Evolutionary conservation across 2,797 vertebrate species (phyloP).

Genomic region (Silurus aristotelis): DNA sequence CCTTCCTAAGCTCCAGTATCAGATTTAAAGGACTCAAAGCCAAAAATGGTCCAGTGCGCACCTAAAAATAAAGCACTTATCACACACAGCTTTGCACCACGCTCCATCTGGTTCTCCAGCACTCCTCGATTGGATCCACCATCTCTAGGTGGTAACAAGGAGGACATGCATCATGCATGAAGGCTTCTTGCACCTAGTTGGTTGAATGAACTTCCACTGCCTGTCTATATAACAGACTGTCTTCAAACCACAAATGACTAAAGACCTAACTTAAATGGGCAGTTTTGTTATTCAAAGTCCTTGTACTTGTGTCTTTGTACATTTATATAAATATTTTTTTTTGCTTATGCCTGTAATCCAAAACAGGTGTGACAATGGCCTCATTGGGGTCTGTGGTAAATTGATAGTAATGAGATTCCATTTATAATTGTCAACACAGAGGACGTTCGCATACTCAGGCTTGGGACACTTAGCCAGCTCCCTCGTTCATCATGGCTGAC

Average conservation of each 20-base stretch:
- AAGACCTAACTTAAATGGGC: neutral
- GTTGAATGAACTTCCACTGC: neutral
- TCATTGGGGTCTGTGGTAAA: constrained; percentile 38
- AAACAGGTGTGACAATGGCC: constrained; percentile 25
- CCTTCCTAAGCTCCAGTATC: neutral
- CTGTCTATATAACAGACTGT: neutral
- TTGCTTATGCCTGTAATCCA: neutral
- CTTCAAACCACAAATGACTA: neutral
- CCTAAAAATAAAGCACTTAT: neutral
- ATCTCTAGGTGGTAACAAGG: neutral
- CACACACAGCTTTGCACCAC: neutral
- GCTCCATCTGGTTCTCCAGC: neutral
- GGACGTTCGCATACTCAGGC: constrained; percentile 20
- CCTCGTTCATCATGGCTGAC: constrained; percentile 22
- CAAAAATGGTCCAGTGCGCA: neutral
- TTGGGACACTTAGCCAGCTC: constrained; percentile 7
- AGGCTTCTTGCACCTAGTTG: neutral
- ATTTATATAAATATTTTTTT: neutral
- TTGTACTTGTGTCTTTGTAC: neutral
- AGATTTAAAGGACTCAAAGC: neutral
- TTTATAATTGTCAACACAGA: constrained; percentile 48
- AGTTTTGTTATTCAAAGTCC: neutral
- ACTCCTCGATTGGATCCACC: neutral
- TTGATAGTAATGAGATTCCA: constrained; percentile 53
- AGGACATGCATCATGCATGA: neutral